A percentile compares a stretch with the other conserved stretches of the same genome.
These are phyloP conservation scores for Mayetiola destructor DNA, from an alignment of 2,888 invertebrate species.

Conservation along the genomic window DNA sequence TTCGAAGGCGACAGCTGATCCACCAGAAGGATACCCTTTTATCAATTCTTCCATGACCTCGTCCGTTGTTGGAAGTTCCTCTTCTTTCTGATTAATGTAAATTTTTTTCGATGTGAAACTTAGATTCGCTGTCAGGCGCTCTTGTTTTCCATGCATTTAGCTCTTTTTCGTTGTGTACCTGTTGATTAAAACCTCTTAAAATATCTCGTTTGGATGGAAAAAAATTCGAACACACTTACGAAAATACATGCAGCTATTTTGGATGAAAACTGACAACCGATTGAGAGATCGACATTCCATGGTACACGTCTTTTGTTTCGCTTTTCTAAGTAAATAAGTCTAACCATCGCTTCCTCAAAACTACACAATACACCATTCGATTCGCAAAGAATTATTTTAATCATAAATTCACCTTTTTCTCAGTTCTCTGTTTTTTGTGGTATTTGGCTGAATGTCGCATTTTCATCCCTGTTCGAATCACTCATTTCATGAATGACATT, in stretches of 20 bases:
- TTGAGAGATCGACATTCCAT: slow-evolving; percentile 50
- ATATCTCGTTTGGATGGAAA: not conserved
- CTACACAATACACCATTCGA: slow-evolving; percentile 38
- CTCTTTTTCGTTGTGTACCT: slow-evolving; percentile 37
- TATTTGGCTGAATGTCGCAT: slow-evolving; percentile 17
- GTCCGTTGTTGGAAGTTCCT: slow-evolving; percentile 37
- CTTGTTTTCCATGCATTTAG: slow-evolving; percentile 26
- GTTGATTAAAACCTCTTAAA: too few relatives aligned
- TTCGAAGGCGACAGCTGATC: slow-evolving; percentile 31
- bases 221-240: not conserved
- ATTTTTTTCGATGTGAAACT: too few relatives aligned
- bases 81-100: slow-evolving; percentile 36
- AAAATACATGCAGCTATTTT: slow-evolving; percentile 42
- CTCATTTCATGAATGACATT: slow-evolving; percentile 28
- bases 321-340: slow-evolving; percentile 42
- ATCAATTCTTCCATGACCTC: slow-evolving; percentile 34
- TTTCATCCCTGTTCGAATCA: not conserved
- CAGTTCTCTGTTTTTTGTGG: slow-evolving; percentile 22
- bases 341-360: slow-evolving; percentile 45
- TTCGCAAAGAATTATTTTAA: slow-evolving; percentile 30
- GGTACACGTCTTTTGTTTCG: slow-evolving; percentile 38
- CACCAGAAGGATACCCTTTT: slow-evolving; percentile 36
- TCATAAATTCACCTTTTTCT: slow-evolving; percentile 25
- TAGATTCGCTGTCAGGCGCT: too few relatives aligned
- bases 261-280: slow-evolving; percentile 45